phyloP scores from a whole-genome alignment of 1,140 invertebrate species.

The Liolophura sinensis region DNA sequence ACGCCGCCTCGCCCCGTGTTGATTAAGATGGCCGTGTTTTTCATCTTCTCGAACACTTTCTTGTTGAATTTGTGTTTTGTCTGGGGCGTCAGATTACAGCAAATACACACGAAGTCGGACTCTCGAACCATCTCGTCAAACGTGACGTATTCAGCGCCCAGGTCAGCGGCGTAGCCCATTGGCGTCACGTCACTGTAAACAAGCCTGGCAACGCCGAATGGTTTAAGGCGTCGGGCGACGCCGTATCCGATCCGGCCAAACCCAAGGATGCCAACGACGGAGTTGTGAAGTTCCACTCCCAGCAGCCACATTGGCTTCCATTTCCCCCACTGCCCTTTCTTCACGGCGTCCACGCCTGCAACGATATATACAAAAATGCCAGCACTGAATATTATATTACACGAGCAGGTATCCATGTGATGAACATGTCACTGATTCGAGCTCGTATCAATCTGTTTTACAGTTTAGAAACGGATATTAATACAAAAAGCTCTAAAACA shows the following conservation, averaged over 20 bases:
- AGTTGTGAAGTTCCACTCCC: constrained; percentile 74
- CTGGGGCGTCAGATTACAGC: constrained; percentile 46
- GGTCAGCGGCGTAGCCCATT: constrained; percentile 63
- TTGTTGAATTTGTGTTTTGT: constrained; percentile 39
- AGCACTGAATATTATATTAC: no score
- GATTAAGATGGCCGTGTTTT: constrained; percentile 51
- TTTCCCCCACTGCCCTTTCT: constrained; percentile 54
- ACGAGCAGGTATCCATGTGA: no score
- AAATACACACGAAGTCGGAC: constrained; percentile 53
- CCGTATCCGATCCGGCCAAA: constrained; percentile 73
- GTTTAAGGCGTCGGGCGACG: constrained; percentile 69
- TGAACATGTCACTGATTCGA: no score
- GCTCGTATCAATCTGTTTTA: no score
- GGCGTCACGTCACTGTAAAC: constrained; percentile 73
- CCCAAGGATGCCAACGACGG: constrained; percentile 84
- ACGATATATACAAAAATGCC: constrained; percentile 7
- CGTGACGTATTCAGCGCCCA: constrained; percentile 70
- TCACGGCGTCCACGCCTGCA: constrained; percentile 45
- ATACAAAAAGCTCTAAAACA: no score
- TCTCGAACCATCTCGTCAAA: constrained; percentile 51
- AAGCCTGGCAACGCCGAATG: constrained; percentile 71
- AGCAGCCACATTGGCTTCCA: constrained; percentile 91
- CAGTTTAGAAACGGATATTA: no score
- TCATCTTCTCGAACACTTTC: constrained; percentile 47
- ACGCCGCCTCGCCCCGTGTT: constrained; percentile 55